Evolutionary conservation across 2,113 vertebrate genomes (phyloP).

Genomic region (Trematomus loennbergii): DNA sequence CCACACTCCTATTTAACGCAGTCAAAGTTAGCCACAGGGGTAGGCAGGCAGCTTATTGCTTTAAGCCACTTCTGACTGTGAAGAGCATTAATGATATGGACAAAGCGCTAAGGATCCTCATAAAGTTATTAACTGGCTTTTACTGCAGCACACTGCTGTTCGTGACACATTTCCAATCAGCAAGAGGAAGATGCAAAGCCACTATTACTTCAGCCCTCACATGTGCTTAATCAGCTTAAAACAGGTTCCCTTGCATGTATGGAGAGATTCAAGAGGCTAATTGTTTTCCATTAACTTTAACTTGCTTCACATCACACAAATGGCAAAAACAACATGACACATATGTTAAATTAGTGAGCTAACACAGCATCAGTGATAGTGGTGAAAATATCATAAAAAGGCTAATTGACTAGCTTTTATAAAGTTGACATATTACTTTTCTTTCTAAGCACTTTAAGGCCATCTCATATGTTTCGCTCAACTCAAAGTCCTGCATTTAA

Average conservation of each 20-base stretch:
- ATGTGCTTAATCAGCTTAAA: slow-evolving; percentile 87
- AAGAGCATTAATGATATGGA: slow-evolving; percentile 74
- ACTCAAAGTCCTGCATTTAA: not conserved
- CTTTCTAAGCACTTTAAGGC: too few species aligned
- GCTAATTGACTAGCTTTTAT: not conserved
- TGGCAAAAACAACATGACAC: not conserved
- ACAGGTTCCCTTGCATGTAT: slow-evolving; percentile 87
- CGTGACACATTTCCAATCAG: slow-evolving; percentile 81
- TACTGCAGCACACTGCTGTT: slow-evolving; percentile 46
- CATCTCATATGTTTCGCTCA: too few species aligned
- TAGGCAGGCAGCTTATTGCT: slow-evolving; percentile 54
- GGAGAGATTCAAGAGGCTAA: slow-evolving; percentile 57
- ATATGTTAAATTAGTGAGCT: not conserved
- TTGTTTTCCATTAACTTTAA: slow-evolving; percentile 25
- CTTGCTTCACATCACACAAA: not conserved
- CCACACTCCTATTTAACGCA: slow-evolving; percentile 1
- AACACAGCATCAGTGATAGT: not conserved
- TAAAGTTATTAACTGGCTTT: slow-evolving; percentile 72
- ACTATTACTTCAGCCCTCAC: slow-evolving; percentile 82
- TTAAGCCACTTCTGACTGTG: slow-evolving; percentile 61
- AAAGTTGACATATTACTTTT: too few species aligned
- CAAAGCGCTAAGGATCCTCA: slow-evolving; percentile 68
- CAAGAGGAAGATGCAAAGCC: slow-evolving; percentile 40
- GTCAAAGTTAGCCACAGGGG: slow-evolving; percentile 43
- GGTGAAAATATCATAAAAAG: not conserved